Percentiles rank a stretch among this genome's conserved stretches.
phyloP scores from a whole-genome alignment of 1,140 invertebrate species.

The Saccostrea glomerata region DNA sequence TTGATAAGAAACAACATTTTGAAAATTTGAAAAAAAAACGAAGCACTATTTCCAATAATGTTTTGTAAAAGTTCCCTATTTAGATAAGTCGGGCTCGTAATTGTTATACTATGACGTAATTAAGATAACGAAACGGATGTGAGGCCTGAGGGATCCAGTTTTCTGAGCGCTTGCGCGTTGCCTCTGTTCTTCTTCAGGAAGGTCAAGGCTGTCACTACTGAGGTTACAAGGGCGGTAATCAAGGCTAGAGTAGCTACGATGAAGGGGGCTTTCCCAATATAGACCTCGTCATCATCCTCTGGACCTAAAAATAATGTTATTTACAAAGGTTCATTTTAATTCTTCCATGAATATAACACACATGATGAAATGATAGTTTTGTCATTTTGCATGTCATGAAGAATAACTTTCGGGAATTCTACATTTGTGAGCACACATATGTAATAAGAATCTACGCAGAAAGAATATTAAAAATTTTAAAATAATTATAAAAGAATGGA shows the following conservation, averaged over 20 bases:
- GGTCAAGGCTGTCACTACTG: neutral
- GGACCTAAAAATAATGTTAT: neutral
- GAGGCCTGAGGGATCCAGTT: neutral
- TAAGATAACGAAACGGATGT: conserved; percentile 13
- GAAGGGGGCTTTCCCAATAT: neutral
- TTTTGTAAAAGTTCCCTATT: too few species aligned
- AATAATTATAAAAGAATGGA: too few species aligned
- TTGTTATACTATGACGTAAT: neutral
- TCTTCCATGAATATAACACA: neutral
- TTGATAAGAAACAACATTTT: too few species aligned
- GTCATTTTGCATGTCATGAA: too few species aligned
- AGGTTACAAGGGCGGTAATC: neutral
- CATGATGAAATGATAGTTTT: too few species aligned
- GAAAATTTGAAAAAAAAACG: too few species aligned
- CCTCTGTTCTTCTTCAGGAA: neutral
- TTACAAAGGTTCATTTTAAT: neutral
- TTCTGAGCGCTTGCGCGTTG: neutral
- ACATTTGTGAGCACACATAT: too few species aligned
- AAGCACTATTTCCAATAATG: too few species aligned
- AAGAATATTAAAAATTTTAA: too few species aligned
- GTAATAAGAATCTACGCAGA: too few species aligned
- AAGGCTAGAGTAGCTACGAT: neutral
- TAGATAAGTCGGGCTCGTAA: too few species aligned
- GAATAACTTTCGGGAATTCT: too few species aligned
- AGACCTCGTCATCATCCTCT: neutral